phyloP scores from a whole-genome alignment of 2,113 vertebrate species.

The Cyphomyrus discorhynchus region DNA sequence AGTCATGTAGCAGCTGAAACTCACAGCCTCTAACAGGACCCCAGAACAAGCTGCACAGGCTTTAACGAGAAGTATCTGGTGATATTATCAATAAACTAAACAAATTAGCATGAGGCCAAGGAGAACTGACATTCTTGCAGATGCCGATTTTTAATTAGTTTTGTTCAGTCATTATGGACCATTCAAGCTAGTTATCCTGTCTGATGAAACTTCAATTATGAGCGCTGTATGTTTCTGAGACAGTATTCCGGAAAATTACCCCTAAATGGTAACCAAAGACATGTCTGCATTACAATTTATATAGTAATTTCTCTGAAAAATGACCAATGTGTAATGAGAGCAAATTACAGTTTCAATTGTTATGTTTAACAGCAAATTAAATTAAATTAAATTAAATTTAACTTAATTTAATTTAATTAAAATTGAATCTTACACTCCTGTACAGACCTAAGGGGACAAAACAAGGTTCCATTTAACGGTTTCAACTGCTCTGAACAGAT shows the following conservation, averaged over 20 bases:
- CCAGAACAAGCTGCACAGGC: neutral
- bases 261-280: neutral
- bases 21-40: neutral
- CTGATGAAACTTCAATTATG: neutral
- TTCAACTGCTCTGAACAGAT: neutral
- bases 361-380: neutral
- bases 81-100: neutral
- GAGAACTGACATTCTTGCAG: neutral
- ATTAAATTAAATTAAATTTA: neutral
- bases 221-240: neutral
- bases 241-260: neutral
- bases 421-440: neutral
- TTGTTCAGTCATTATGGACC: neutral
- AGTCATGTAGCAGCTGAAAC: neutral
- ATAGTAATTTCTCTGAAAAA: neutral
- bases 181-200: neutral
- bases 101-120: neutral
- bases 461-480: neutral
- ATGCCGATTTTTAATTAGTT: constrained; percentile 3
- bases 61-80: neutral
- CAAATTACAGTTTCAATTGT: neutral
- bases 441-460: neutral
- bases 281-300: neutral
- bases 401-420: neutral
- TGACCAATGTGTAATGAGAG: neutral